phyloP scores from a whole-genome alignment of 2,797 vertebrate genomes.

The Cyclopterus lumpus region DNA sequence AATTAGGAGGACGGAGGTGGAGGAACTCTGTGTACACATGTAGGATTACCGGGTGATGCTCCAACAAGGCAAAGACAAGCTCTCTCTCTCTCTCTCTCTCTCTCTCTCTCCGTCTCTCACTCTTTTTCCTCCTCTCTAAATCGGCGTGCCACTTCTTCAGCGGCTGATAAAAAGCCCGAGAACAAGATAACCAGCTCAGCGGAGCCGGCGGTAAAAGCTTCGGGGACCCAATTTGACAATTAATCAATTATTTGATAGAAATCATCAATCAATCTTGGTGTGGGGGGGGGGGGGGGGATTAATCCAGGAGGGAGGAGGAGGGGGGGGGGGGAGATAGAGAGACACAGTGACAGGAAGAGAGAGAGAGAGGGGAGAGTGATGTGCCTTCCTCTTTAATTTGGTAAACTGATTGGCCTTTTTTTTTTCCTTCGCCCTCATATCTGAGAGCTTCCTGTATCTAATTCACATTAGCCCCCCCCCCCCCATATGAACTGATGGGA shows the following conservation, averaged over 20 bases:
- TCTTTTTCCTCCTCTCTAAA: constrained; percentile 34
- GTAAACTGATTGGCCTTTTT: constrained; percentile 62
- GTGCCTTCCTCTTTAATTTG: constrained; percentile 68
- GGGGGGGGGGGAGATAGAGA: not conserved
- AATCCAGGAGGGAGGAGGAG: constrained; percentile 46
- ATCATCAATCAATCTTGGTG: constrained; percentile 87
- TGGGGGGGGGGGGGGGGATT: constrained; percentile 74
- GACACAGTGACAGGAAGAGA: constrained; percentile 16
- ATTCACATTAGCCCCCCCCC: constrained; percentile 38
- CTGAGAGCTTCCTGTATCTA: constrained; percentile 39
- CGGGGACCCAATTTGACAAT: constrained; percentile 79
- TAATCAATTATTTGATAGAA: constrained; percentile 90
- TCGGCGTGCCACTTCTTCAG: constrained; percentile 72
- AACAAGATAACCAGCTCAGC: constrained; percentile 80
- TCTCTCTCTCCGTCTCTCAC: not conserved
- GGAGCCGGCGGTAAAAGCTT: constrained; percentile 72
- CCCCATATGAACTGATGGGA: constrained; percentile 21
- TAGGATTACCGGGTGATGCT: constrained; percentile 73
- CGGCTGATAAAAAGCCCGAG: constrained; percentile 78
- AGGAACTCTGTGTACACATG: constrained; percentile 79
- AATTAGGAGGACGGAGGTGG: constrained; percentile 78
- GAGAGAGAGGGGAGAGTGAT: constrained; percentile 14
- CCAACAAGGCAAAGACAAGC: constrained; percentile 55
- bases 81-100: constrained; percentile 20
- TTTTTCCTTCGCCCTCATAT: constrained; percentile 12